Base-by-base conservation (phyloP, 2,888 invertebrate genomes). In the Polia nebulosa region DNA sequence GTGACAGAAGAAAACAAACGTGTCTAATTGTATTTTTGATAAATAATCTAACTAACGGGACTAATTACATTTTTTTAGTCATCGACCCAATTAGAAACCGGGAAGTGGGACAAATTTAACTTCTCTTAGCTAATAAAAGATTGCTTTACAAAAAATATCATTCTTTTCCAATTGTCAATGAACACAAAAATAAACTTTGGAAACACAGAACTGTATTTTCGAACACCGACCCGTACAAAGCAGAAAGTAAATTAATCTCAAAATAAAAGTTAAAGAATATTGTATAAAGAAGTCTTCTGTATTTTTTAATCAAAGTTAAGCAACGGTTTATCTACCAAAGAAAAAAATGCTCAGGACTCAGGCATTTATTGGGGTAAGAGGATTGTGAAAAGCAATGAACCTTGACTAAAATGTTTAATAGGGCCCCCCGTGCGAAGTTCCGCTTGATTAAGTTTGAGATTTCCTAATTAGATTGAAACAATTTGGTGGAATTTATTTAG, bases 381-480 rank as follows among this genome's bases (percentile, higher is more conserved):
- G 65, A 75, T 71, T 80, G 67, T 66, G 44, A 63, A 57, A 76
- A 68, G 74, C 75, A 72, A 81, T 81, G 73, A 76, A 73, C 67
- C 72, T 59, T 51, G 51, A 55, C 62, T 73, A 63, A 77, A 80
- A 82, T 77, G 63, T 75, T 75, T 80, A 71, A 78, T 70, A 74
- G 73, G 58, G 45, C 52, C 34, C 55, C 32, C 63, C 65, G 61
- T 71, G 67, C 56, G 44, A 81, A 82, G 60, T 74, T 82, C 52
- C 60, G 63, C 66, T 69, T 74, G 78, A 84, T 82, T 82, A 82
- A 69, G 72, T 82, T 75, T 72, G 55, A 81, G 75, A 83, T 71
- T 72, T 71, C 45, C 63, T 83, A 72, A 82, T 83, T 81, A 81
- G 63, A 83, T 76, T 81, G 27, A 59, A 70, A 72, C 74, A 70